These are phyloP conservation scores for Enoplolaimus lenunculus DNA, from an alignment of 2,888 invertebrate species.

Conservation along the genomic window DNA sequence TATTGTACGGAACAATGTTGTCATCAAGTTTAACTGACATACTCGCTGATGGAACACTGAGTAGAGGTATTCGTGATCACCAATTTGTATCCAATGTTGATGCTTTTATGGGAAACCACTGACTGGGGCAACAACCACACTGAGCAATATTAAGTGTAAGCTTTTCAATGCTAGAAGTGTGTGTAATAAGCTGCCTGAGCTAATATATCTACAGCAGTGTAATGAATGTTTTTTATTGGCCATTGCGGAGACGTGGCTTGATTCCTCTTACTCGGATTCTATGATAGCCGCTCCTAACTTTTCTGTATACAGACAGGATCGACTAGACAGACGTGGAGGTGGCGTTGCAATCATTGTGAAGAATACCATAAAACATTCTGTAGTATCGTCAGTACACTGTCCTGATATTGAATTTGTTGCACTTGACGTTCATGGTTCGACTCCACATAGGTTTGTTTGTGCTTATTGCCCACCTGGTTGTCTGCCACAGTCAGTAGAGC, in stretches of 20 bases:
- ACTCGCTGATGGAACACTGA: neutral
- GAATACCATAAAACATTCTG: neutral
- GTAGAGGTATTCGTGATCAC: neutral
- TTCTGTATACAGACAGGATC: too few species aligned
- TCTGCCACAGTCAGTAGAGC: neutral
- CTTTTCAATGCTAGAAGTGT: slow-evolving; percentile 6
- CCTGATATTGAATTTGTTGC: neutral
- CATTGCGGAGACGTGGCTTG: neutral
- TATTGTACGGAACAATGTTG: neutral
- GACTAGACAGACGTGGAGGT: too few species aligned
- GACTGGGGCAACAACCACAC: neutral
- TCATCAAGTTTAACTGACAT: neutral
- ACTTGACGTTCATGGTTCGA: neutral
- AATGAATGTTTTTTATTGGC: neutral
- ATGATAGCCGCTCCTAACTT: too few species aligned
- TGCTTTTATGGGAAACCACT: neutral
- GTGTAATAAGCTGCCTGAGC: neutral
- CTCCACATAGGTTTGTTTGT: neutral
- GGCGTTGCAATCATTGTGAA: too few species aligned
- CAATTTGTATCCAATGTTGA: neutral
- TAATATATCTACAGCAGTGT: neutral
- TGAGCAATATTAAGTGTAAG: neutral
- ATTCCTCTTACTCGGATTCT: neutral
- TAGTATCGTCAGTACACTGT: neutral
- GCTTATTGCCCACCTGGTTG: neutral